phyloP scores from a whole-genome alignment of 2,888 invertebrate species.

The Argynnis bischoffii region DNA sequence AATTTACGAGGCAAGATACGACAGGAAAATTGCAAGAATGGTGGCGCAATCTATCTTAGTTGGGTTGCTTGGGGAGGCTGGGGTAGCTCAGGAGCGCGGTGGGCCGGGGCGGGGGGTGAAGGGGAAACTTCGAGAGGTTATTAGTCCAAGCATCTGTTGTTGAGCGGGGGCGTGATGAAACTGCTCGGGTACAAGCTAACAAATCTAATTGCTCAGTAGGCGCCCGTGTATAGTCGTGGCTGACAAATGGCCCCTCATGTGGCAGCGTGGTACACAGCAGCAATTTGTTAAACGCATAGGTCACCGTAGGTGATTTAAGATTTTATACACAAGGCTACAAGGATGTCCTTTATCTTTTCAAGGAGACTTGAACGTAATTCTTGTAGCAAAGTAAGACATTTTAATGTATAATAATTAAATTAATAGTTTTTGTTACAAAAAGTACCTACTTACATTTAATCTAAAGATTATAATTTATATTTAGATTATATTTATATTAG shows the following conservation, averaged over 20 bases:
- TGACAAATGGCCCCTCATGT: conserved; percentile 76
- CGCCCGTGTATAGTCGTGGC: conserved; percentile 68
- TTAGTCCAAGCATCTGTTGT: conserved; percentile 84
- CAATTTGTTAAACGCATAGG: conserved; percentile 73
- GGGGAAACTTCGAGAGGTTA: conserved; percentile 83
- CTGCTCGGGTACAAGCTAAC: conserved; percentile 81
- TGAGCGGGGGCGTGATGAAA: conserved; percentile 82
- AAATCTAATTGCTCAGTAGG: conserved; percentile 83
- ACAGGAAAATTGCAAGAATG: conserved; percentile 97
- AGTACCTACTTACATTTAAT: no score
- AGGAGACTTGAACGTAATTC: background rate
- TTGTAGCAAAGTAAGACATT: no score
- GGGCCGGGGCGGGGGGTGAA: conserved; percentile 64
- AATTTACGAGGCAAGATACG: conserved; percentile 95
- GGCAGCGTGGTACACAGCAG: conserved; percentile 57
- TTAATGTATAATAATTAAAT: no score
- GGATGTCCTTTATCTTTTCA: conserved; percentile 12
- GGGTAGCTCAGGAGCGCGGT: conserved; percentile 61
- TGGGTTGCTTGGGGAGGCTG: conserved; percentile 82
- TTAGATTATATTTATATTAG: no score
- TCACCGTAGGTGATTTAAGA: conserved; percentile 60
- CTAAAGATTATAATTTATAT: no score
- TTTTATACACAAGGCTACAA: conserved; percentile 43
- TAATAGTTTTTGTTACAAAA: no score
- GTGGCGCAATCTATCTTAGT: conserved; percentile 94